Conservation (phyloP, 2,113 vertebrate species). For the Mormyrus lacerda region DNA sequence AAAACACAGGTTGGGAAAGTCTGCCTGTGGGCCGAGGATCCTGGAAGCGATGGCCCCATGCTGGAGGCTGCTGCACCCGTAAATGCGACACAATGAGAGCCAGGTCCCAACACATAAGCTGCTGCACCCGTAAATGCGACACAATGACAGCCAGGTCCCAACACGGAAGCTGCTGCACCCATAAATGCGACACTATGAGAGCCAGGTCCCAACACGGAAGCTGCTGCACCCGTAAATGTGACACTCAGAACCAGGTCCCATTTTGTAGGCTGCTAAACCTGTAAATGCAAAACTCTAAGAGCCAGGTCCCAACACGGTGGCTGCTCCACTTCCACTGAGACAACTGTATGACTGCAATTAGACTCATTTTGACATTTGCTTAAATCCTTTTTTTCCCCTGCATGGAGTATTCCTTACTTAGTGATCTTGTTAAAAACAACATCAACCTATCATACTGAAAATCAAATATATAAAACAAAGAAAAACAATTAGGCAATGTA, state of each 20-base stretch:
- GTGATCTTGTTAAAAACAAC: conserved; percentile 41
- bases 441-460: conserved; percentile 50
- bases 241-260: too few relatives aligned
- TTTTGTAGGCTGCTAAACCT: neutral
- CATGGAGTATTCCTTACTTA: conserved; percentile 14
- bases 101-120: neutral
- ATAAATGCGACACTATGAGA: neutral
- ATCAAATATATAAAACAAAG: conserved; percentile 52
- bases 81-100: conserved; percentile 5
- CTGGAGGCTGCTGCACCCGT: neutral
- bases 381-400: neutral
- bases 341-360: neutral
- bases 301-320: neutral
- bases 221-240: neutral
- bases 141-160: neutral
- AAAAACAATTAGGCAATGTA: conserved; percentile 49
- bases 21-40: neutral
- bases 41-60: neutral
- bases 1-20: neutral
- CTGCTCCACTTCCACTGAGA: neutral
- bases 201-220: neutral
- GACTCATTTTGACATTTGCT: neutral
- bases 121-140: neutral
- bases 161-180: neutral
- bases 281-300: conserved; percentile 1